Evolutionary conservation across 2,113 vertebrate genomes (phyloP), one percentile per base, ranked within the genome.

Genomic region (Collichthys lucidus): DNA sequence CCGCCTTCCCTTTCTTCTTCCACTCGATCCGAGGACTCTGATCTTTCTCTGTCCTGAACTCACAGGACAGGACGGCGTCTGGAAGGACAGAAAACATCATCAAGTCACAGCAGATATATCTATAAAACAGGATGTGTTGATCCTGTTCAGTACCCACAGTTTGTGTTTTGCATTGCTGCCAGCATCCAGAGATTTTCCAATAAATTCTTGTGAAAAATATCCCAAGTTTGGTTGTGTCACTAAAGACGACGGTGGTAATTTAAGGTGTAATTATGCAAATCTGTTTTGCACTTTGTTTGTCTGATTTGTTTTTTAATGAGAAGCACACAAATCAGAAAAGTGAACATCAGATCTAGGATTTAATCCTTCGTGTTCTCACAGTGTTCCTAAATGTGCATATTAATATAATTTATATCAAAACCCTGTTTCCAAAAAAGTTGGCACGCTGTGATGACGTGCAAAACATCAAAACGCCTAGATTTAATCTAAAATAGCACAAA

Each of bases 1-100:
- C 93, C 3, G 89, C 93, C 17, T 93, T 77, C 0, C 90, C 94
- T 78, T 95, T 94, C 89, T 97, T 98, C 95, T 99, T 99, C 97
- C 98, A 99, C 91, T 99, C 98, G 47, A 98, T 92, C 57, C 97
- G 96, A 66, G 96, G 94, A 74, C 88, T 93, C 3, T 83, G 88
- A 3, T 94, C 95, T 87, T 94, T 96, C 22, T 96, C 95, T 44
- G 96, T 94, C 85, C 85, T 94, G 86, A 95, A 96, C 86, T 95
- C 96, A 87, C 97, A 99, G 87, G 94, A 84, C 79, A 99, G 96
- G 64, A 96, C 93, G 2, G 94, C 96, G 64, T 97, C 98, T 99
- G 82, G 29, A 52, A 16, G 49, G 53, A 17, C 35, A 62, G 3
- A 59, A 46, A 14, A 4, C 17, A 20, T 26, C 1, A 4, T 70